These are phyloP conservation scores for Limanda limanda DNA, from an alignment of 2,113 vertebrate genomes.

Conservation along the genomic window DNA sequence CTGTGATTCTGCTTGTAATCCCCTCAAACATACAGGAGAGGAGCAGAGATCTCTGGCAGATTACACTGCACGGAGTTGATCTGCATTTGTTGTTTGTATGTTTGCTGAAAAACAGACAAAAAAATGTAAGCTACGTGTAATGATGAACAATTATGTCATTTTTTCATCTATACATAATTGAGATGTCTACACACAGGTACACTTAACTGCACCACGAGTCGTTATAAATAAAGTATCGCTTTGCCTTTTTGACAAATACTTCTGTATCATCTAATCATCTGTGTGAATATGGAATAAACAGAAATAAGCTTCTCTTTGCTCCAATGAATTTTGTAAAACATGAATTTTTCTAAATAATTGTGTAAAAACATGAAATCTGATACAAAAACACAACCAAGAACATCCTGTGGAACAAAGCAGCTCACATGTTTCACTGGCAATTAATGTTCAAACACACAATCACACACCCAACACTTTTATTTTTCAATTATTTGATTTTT, in stretches of 20 bases:
- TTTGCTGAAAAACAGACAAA: slow-evolving; percentile 1
- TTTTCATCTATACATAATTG: too few relatives aligned
- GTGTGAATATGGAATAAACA: too few relatives aligned
- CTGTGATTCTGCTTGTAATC: slow-evolving; percentile 69
- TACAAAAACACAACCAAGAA: neutral
- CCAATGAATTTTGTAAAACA: too few relatives aligned
- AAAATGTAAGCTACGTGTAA: neutral
- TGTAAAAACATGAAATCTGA: slow-evolving; percentile 19
- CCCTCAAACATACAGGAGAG: slow-evolving; percentile 49
- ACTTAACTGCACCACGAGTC: too few relatives aligned
- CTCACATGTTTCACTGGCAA: slow-evolving; percentile 43
- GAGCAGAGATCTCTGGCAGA: slow-evolving; percentile 34
- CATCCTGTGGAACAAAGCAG: neutral
- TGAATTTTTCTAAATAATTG: neutral
- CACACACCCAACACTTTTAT: slow-evolving; percentile 34
- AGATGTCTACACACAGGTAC: too few relatives aligned
- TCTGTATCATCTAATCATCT: too few relatives aligned
- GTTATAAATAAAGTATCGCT: too few relatives aligned
- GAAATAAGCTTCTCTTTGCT: neutral
- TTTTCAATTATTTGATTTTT: slow-evolving; percentile 77
- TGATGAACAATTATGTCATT: neutral
- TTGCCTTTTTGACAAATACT: too few relatives aligned
- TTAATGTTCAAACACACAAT: slow-evolving; percentile 39
- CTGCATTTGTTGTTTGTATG: slow-evolving; percentile 42
- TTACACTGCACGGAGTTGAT: slow-evolving; percentile 23